These are phyloP conservation scores for Heliconius charithonia DNA, from an alignment of 2,888 invertebrate genomes.

Conservation along the genomic window DNA sequence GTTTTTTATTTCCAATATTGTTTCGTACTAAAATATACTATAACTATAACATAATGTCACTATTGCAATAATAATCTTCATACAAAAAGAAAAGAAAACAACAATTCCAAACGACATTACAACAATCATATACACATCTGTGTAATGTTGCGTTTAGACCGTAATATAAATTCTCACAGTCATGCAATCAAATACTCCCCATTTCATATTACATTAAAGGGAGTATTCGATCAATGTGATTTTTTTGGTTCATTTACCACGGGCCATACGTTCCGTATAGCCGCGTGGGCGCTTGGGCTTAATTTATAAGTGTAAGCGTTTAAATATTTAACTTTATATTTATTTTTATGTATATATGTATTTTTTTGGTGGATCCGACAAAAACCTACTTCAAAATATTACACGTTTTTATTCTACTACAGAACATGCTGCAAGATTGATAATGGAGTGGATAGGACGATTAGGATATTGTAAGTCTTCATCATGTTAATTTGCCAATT, in stretches of 20 bases:
- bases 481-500: too few species aligned
- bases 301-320: slow-evolving; percentile 36
- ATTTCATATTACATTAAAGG: slow-evolving; percentile 64
- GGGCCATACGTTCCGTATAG: slow-evolving; percentile 61
- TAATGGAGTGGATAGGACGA: too few species aligned
- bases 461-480: too few species aligned
- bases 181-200: slow-evolving; percentile 60
- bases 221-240: slow-evolving; percentile 69
- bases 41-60: neutral
- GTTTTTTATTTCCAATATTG: too few species aligned
- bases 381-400: too few species aligned
- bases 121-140: slow-evolving; percentile 4
- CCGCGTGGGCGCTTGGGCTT: slow-evolving; percentile 41
- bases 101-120: neutral
- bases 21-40: neutral
- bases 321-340: neutral
- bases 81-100: neutral
- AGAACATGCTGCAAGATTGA: too few species aligned
- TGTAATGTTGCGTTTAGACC: slow-evolving; percentile 56
- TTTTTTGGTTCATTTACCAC: slow-evolving; percentile 77
- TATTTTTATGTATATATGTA: neutral
- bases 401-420: too few species aligned
- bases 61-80: neutral
- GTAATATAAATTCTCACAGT: slow-evolving; percentile 73
- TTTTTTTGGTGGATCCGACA: neutral